Percentiles rank a stretch among this genome's conserved stretches.
Conservation (phyloP, 1,140 invertebrate species). For the Arctopsyche grandis region DNA sequence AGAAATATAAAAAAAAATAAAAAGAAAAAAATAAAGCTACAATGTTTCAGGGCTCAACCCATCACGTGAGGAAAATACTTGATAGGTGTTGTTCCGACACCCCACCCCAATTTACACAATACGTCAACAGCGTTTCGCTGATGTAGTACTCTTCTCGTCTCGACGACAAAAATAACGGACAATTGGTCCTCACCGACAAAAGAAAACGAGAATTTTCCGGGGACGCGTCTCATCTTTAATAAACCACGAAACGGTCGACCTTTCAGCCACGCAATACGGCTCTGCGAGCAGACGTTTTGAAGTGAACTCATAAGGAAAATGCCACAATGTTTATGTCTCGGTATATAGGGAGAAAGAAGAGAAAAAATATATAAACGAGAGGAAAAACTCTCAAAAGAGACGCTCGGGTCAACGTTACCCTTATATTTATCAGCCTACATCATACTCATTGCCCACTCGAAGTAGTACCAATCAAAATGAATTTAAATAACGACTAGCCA, state of each 20-base stretch:
- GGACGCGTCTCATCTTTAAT: slow-evolving; percentile 23
- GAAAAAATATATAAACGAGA: neutral
- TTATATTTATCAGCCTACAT: too few relatives aligned
- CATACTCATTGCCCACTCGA: too few relatives aligned
- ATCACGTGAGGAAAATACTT: slow-evolving; percentile 10
- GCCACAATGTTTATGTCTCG: slow-evolving; percentile 24
- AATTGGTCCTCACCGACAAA: slow-evolving; percentile 5
- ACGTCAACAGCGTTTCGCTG: slow-evolving; percentile 20
- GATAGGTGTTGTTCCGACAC: neutral
- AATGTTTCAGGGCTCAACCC: too few relatives aligned
- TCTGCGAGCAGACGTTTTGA: neutral
- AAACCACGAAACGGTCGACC: slow-evolving; percentile 28
- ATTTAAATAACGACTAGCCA: too few relatives aligned
- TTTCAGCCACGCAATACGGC: slow-evolving; percentile 14
- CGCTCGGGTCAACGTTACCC: neutral
- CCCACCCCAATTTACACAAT: neutral
- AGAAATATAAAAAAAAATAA: neutral
- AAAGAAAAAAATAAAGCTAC: neutral
- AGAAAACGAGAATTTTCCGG: neutral
- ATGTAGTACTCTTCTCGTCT: neutral
- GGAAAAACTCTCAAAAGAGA: neutral
- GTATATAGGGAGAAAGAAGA: neutral
- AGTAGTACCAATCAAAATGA: too few relatives aligned
- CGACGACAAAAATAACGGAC: neutral
- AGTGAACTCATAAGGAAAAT: slow-evolving; percentile 29